Percentiles rank a stretch among this genome's conserved stretches.
Conservation (phyloP, 2,113 vertebrate species). For the crab-eating macaque (Macaca fascicularis) region DNA sequence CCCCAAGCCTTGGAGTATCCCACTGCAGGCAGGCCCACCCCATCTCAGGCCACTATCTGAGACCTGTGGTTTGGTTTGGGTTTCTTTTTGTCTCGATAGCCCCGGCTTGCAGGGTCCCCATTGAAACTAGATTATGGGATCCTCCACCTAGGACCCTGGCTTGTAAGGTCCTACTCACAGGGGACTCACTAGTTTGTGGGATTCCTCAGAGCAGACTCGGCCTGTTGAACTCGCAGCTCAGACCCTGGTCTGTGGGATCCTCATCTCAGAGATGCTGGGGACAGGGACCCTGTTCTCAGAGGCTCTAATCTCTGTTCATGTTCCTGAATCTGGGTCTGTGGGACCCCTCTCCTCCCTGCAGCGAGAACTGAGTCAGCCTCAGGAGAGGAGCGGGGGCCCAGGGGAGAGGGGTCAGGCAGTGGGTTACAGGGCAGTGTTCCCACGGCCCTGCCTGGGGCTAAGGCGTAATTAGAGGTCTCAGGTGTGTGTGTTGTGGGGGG, state of each 20-base stretch:
- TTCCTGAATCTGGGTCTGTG: neutral
- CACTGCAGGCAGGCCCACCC: neutral
- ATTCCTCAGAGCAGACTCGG: neutral
- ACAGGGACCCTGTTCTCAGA: neutral
- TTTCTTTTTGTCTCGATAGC: neutral
- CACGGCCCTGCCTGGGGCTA: slow-evolving; percentile 51
- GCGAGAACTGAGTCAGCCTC: neutral
- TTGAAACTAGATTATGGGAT: neutral
- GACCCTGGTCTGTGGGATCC: neutral
- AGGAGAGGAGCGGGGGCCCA: neutral
- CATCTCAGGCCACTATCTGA: neutral
- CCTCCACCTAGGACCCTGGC: neutral
- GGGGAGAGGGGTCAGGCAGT: slow-evolving; percentile 19
- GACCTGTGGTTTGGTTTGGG: neutral
- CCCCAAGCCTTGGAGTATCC: neutral
- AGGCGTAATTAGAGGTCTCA: slow-evolving; percentile 73
- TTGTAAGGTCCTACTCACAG: neutral
- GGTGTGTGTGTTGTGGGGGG: slow-evolving; percentile 63
- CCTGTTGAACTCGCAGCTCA: neutral
- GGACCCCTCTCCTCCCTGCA: neutral
- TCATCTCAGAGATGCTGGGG: neutral
- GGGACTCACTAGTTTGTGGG: neutral
- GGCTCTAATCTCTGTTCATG: neutral
- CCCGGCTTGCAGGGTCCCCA: neutral
- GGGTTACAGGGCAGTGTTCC: slow-evolving; percentile 51